Base-by-base conservation (phyloP, 2,888 invertebrate genomes). In the Lysandra coridon region DNA sequence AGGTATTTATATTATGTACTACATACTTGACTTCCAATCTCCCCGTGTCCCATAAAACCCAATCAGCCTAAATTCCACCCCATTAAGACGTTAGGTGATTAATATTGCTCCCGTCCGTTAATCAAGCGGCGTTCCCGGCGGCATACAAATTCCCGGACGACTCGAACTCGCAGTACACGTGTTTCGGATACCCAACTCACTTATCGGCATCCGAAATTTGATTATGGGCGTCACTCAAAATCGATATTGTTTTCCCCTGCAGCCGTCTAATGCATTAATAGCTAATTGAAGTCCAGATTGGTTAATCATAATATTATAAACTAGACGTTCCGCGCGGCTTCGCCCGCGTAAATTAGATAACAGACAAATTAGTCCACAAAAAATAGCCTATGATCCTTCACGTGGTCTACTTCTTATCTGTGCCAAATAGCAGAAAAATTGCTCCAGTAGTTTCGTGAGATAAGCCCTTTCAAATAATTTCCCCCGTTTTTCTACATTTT, bases 121-220 rank as follows among this genome's bases (percentile, higher is more conserved):
- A 69, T 69, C 69, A 69, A 69, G 33, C 30, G 17, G 1, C 23
- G 33, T 69, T 64, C 64, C 64, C 23, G 62, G 23, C 69, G 33
- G 33, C 69, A 69, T 69, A 69, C 69, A 37, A 69, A 69, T 33
- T 69, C 69, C 33, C 57, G 12, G 57, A 17, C 57, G 10, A 64
- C 1, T 17, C 14, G 17, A 33, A 69, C 23, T 69, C 69, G 30
- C 14, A 37, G 30, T 69, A 69, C 69, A 69, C 69, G 69, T 69
- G 69, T 69, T 33, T 37, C 12, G 17, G 33, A 69, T 37, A 33
- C 30, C 30, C 64, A 33, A 69, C 64, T 69, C 30, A 64, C 69
- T 37, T 37, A 69, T 33, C 69, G 69, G 23, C 69, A 69, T 23
- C 69, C 64, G 64, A 30, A 64, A 64, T 64, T 64, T 4, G 64